Evolutionary conservation across 2,797 vertebrate genomes (phyloP).

Genomic region (Thripadectes ignobilis): DNA sequence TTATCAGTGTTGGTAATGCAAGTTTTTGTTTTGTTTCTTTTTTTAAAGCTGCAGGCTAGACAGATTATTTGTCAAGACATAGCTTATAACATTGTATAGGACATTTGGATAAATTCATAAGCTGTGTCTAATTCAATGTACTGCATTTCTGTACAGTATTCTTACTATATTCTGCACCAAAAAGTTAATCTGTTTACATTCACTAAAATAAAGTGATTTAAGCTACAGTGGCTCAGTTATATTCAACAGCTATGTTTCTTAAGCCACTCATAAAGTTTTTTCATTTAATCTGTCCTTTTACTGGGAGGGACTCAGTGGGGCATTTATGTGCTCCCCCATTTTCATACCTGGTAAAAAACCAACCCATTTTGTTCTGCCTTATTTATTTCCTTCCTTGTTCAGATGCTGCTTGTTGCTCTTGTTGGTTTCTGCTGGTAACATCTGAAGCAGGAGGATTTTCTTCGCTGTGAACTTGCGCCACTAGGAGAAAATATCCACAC

Average conservation of each 20-base stretch:
- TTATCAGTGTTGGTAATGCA: slow-evolving; percentile 42
- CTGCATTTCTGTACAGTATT: not conserved
- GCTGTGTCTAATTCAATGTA: not conserved
- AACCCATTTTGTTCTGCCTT: not conserved
- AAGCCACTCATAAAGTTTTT: not conserved
- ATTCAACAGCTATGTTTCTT: not conserved
- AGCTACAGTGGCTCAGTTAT: not conserved
- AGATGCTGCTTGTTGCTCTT: not conserved
- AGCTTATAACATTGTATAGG: not conserved
- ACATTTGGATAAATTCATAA: not conserved
- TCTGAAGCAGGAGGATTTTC: not conserved
- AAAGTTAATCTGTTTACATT: not conserved
- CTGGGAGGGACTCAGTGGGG: not conserved
- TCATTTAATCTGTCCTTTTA: not conserved
- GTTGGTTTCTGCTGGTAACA: not conserved
- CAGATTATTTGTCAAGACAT: slow-evolving; percentile 17
- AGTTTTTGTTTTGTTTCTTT: not conserved
- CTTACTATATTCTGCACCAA: not conserved
- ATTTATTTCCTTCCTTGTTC: not conserved
- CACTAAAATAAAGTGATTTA: not conserved
- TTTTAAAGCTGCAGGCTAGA: slow-evolving; percentile 9
- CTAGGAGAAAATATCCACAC: not conserved
- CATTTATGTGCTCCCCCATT: not conserved
- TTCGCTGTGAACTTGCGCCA: not conserved
- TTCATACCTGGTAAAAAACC: not conserved